A percentile compares a stretch with the other conserved stretches of the same genome.
Conservation (phyloP, 2,797 vertebrate species). For the Cyprinella venusta region DNA sequence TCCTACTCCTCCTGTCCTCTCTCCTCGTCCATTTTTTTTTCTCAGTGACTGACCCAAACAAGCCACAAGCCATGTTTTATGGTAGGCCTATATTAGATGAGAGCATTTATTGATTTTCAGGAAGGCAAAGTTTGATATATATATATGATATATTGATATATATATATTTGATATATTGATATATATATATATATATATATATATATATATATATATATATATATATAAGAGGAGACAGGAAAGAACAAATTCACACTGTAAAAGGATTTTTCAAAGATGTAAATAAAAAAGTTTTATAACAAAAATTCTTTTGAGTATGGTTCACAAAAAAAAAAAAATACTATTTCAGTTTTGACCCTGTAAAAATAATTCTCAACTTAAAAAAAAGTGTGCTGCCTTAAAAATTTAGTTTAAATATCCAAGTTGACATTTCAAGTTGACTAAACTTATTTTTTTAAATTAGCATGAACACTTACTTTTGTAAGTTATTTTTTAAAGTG, state of each 20-base stretch:
- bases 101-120: slow-evolving; percentile 65
- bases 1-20: slow-evolving; percentile 56
- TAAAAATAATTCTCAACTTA: no score
- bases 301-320: neutral
- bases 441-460: no score
- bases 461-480: no score
- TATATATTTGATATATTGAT: no score
- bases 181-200: slow-evolving; percentile 35
- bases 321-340: neutral
- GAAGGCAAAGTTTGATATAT: slow-evolving; percentile 49
- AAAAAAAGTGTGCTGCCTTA: no score
- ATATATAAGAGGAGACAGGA: slow-evolving; percentile 9
- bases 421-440: no score
- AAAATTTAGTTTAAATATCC: no score
- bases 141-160: no score
- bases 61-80: slow-evolving; percentile 65
- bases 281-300: neutral
- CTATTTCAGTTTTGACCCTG: neutral
- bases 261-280: neutral
- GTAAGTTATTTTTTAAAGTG: no score
- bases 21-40: slow-evolving; percentile 52
- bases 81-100: slow-evolving; percentile 63
- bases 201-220: slow-evolving; percentile 37
- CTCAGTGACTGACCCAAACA: slow-evolving; percentile 67
- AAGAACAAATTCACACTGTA: neutral